Evolutionary conservation across 2,888 invertebrate species (phyloP).

Genomic region (Orthosia gothica): DNA sequence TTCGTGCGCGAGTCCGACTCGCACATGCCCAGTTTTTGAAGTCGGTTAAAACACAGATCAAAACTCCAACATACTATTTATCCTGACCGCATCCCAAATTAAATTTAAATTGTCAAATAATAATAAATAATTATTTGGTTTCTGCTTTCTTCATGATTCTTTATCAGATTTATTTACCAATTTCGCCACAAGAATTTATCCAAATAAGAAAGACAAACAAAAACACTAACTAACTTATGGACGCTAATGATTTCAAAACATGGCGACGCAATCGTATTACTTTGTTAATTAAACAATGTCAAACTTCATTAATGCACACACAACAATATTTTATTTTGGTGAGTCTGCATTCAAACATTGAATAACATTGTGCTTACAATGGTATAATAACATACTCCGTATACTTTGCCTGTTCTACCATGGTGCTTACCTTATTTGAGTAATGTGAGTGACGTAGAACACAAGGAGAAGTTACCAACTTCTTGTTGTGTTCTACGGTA

Average conservation of each 20-base stretch:
- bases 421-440: constrained; percentile 43
- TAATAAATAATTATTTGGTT: neutral
- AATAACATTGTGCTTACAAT: constrained; percentile 34
- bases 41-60: no score
- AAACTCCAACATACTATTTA: no score
- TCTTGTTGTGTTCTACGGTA: neutral
- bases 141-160: neutral
- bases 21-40: no score
- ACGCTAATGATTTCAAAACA: constrained; percentile 69
- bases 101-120: no score
- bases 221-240: constrained; percentile 23
- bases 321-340: constrained; percentile 49
- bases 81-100: no score
- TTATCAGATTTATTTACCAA: neutral
- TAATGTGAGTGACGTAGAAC: constrained; percentile 15
- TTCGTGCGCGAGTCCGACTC: no score
- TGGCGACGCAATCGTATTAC: constrained; percentile 41
- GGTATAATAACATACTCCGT: no score
- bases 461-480: no score
- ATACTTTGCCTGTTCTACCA: no score
- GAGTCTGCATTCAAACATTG: constrained; percentile 52
- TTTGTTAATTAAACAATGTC: constrained; percentile 59
- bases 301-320: constrained; percentile 61
- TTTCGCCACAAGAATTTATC: neutral
- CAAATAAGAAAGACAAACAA: constrained; percentile 31